Conservation (phyloP, 2,113 vertebrate species). For the Aplodontia rufa region DNA sequence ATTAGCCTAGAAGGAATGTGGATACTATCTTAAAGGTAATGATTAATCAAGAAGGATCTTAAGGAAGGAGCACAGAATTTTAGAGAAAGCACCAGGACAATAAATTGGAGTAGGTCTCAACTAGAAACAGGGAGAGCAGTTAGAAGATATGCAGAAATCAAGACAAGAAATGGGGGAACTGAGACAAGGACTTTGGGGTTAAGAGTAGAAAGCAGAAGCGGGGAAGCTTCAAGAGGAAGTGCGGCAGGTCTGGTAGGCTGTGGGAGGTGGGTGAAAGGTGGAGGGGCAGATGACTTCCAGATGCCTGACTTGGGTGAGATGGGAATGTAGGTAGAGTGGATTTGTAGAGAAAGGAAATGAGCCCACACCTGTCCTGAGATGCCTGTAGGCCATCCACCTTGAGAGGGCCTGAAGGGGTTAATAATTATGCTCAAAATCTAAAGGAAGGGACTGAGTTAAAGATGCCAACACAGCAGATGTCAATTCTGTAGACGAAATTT, state of each 20-base stretch:
- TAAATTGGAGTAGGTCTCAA: neutral
- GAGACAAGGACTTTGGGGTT: neutral
- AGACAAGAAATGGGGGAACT: neutral
- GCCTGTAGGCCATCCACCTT: accelerated
- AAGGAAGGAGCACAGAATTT: neutral
- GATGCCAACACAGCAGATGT: neutral
- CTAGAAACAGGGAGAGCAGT: neutral
- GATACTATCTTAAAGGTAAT: slow-evolving; percentile 53
- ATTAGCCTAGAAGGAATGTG: neutral
- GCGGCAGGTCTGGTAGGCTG: neutral
- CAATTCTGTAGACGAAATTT: neutral
- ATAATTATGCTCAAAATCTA: neutral
- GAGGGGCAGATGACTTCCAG: neutral
- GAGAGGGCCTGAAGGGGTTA: neutral
- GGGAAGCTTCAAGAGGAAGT: neutral
- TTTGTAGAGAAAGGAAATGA: neutral
- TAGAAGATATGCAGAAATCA: neutral
- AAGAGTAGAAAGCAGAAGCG: neutral
- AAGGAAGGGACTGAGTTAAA: neutral
- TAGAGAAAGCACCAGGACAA: neutral
- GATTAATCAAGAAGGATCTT: slow-evolving; percentile 54
- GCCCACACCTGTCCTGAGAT: neutral
- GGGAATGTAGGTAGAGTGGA: neutral
- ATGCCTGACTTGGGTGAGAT: neutral
- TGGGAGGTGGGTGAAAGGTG: neutral